Percentiles rank a stretch among this genome's conserved stretches.
phyloP scores from a whole-genome alignment of 2,797 vertebrate species.

The Petrocephalus sullivani region DNA sequence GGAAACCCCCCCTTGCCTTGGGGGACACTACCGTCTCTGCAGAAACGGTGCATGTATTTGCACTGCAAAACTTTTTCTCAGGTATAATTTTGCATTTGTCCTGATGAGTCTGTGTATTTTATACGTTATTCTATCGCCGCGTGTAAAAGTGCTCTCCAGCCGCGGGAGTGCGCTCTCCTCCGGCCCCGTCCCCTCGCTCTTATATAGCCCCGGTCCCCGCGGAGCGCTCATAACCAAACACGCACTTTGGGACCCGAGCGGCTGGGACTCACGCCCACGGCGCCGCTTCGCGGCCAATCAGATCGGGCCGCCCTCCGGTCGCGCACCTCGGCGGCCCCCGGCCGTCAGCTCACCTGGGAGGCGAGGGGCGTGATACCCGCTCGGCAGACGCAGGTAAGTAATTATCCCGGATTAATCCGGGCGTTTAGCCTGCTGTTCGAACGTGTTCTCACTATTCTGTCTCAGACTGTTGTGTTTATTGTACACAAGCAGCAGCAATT shows the following conservation, averaged over 20 bases:
- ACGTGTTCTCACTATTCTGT: background rate
- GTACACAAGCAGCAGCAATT: background rate
- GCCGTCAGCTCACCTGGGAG: background rate
- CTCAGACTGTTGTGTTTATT: background rate
- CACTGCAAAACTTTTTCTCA: background rate
- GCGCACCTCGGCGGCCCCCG: background rate
- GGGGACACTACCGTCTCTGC: background rate
- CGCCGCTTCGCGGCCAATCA: slow-evolving; percentile 29
- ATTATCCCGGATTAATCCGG: background rate
- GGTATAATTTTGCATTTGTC: background rate
- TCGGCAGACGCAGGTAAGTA: background rate
- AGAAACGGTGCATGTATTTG: background rate
- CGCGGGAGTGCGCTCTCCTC: background rate
- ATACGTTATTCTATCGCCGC: background rate
- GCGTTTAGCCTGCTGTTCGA: background rate
- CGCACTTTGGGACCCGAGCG: background rate
- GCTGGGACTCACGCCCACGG: slow-evolving; percentile 25
- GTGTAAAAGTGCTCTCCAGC: background rate
- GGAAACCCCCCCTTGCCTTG: background rate
- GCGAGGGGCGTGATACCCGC: background rate
- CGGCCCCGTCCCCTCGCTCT: background rate
- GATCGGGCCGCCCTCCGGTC: background rate
- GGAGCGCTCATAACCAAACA: background rate
- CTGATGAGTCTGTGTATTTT: background rate
- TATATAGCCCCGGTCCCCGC: background rate